A percentile compares a stretch with the other conserved stretches of the same genome.
Evolutionary conservation across 2,113 vertebrate species (phyloP).

Genomic region (Lanius collurio): DNA sequence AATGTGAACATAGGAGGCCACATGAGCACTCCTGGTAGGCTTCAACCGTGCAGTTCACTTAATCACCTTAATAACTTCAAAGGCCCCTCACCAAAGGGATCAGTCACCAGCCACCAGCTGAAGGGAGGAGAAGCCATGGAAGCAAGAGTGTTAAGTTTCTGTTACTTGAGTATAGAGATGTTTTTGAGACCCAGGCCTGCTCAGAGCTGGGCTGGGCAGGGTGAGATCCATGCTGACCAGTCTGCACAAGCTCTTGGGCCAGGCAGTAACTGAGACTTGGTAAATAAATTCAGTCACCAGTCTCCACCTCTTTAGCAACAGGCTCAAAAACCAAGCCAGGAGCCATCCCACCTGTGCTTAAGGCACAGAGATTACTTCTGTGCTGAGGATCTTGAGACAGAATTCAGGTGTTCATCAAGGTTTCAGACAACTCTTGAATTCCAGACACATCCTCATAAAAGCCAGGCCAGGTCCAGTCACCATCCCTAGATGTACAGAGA

Average conservation of each 20-base stretch:
- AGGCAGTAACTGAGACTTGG: background rate
- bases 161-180: background rate
- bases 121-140: background rate
- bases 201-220: background rate
- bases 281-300: background rate
- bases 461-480: background rate
- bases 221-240: background rate
- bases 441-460: background rate
- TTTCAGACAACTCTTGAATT: background rate
- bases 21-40: background rate
- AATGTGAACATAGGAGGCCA: accelerated
- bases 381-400: background rate
- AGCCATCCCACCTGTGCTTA: background rate
- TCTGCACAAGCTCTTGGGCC: background rate
- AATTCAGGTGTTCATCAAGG: background rate
- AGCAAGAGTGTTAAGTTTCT: background rate
- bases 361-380: background rate
- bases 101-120: background rate
- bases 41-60: background rate
- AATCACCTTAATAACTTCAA: background rate
- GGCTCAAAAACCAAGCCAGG: background rate
- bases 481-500: background rate
- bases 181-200: background rate
- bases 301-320: background rate
- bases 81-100: background rate